These are phyloP conservation scores for Bombus pyrosoma DNA, from an alignment of 1,140 invertebrate species.

Conservation along the genomic window DNA sequence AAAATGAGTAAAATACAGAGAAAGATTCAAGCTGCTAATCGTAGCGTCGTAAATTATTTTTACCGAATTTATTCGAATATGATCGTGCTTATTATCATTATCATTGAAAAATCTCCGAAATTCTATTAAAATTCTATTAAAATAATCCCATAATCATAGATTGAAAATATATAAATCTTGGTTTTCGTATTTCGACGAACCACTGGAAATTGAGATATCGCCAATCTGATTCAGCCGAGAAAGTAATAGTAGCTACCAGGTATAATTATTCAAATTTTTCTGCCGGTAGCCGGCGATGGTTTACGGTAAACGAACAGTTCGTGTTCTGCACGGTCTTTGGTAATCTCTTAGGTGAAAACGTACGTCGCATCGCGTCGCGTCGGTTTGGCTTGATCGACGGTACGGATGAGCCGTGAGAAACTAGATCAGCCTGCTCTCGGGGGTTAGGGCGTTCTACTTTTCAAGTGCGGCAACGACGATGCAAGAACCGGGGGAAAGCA, in stretches of 20 bases:
- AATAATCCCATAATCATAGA: too few species aligned
- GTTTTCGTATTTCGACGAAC: too few species aligned
- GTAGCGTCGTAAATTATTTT: too few species aligned
- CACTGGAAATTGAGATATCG: not conserved
- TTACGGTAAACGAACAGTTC: not conserved
- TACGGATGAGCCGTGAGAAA: conserved; percentile 39
- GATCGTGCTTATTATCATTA: too few species aligned
- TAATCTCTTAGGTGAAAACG: not conserved
- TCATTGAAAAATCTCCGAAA: too few species aligned
- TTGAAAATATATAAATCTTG: too few species aligned
- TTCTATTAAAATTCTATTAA: too few species aligned
- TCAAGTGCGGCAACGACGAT: conserved; percentile 30
- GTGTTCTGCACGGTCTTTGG: not conserved
- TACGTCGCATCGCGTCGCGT: not conserved
- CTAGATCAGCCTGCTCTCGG: conserved; percentile 49
- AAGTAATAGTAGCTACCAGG: not conserved
- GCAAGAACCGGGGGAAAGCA: conserved; percentile 4
- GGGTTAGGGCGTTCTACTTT: conserved; percentile 47
- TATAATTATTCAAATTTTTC: not conserved
- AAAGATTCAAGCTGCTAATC: too few species aligned
- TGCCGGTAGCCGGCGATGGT: not conserved
- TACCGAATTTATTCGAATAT: too few species aligned
- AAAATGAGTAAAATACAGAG: too few species aligned
- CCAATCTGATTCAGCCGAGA: not conserved
- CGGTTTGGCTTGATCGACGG: conserved; percentile 26